A percentile compares a stretch with the other conserved stretches of the same genome.
Conservation (phyloP, 2,888 invertebrate genomes). For the Aromia moschata region DNA sequence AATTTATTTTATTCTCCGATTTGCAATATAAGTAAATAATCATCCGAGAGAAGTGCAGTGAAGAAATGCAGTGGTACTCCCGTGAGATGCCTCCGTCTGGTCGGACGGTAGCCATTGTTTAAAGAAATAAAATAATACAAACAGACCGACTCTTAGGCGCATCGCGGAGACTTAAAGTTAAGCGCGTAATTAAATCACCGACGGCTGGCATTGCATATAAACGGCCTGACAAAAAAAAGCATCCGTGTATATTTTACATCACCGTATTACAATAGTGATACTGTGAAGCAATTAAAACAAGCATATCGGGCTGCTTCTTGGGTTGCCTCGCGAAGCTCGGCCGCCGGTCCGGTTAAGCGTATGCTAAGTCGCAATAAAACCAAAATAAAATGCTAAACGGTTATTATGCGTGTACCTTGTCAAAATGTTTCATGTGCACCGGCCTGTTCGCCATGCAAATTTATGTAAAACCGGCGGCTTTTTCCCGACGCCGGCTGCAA, state of each 20-base stretch:
- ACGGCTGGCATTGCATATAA: constrained; percentile 33
- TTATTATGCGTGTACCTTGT: constrained; percentile 55
- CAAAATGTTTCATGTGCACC: constrained; percentile 56
- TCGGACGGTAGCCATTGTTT: constrained; percentile 12
- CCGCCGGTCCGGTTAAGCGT: not conserved
- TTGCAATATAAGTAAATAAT: constrained; percentile 2
- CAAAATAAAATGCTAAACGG: constrained; percentile 26
- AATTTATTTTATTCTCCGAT: constrained; percentile 5
- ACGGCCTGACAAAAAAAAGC: constrained; percentile 20
- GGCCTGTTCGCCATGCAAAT: constrained; percentile 60
- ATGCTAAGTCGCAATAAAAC: constrained; percentile 49
- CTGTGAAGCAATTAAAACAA: constrained; percentile 28
- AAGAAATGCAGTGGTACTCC: constrained; percentile 16
- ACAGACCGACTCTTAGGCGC: constrained; percentile 25
- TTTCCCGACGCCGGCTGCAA: constrained; percentile 57
- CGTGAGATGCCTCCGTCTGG: constrained; percentile 23
- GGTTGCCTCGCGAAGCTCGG: constrained; percentile 10
- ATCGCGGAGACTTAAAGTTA: constrained; percentile 25
- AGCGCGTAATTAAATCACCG: constrained; percentile 32
- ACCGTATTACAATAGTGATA: constrained; percentile 18
- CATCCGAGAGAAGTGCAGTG: not conserved
- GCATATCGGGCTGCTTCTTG: constrained; percentile 19
- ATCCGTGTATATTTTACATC: constrained; percentile 21
- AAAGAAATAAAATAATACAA: constrained; percentile 32
- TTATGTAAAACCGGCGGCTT: constrained; percentile 60